Evolutionary conservation across 2,113 vertebrate species (phyloP).

Genomic region (Mormoops blainvillei): DNA sequence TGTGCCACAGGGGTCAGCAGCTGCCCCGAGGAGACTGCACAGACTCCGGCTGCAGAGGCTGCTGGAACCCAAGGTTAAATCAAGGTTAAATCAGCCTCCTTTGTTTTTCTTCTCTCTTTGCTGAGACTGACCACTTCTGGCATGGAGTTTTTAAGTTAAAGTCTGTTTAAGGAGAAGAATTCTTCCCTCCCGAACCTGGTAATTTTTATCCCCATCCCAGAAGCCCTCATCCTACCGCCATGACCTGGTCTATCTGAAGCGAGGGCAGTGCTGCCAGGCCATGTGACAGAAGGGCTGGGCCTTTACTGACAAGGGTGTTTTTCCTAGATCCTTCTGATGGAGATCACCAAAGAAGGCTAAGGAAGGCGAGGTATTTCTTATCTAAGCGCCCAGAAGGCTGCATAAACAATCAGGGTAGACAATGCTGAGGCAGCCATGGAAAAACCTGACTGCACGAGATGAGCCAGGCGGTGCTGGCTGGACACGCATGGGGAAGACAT

Average conservation of each 20-base stretch:
- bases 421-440: conserved; percentile 56
- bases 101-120: background rate
- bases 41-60: background rate
- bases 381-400: conserved; percentile 65
- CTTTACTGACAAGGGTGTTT: conserved; percentile 58
- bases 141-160: conserved; percentile 42
- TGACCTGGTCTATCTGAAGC: background rate
- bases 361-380: conserved; percentile 65
- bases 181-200: conserved; percentile 27
- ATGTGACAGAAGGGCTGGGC: background rate
- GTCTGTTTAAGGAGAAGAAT: conserved; percentile 39
- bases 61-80: background rate
- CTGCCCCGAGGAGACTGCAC: background rate
- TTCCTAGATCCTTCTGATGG: conserved; percentile 69
- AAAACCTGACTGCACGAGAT: conserved; percentile 52
- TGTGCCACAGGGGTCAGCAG: rapidly evolving
- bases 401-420: conserved; percentile 55
- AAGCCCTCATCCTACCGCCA: background rate
- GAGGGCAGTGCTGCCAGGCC: background rate
- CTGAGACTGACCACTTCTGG: conserved; percentile 57
- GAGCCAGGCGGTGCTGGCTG: conserved; percentile 9
- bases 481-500: background rate
- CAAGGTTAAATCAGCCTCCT: background rate
- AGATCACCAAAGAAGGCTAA: conserved; percentile 26
- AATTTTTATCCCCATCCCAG: background rate